These are phyloP conservation scores for Melipona beecheii DNA, from an alignment of 2,888 invertebrate species.

Conservation along the genomic window DNA sequence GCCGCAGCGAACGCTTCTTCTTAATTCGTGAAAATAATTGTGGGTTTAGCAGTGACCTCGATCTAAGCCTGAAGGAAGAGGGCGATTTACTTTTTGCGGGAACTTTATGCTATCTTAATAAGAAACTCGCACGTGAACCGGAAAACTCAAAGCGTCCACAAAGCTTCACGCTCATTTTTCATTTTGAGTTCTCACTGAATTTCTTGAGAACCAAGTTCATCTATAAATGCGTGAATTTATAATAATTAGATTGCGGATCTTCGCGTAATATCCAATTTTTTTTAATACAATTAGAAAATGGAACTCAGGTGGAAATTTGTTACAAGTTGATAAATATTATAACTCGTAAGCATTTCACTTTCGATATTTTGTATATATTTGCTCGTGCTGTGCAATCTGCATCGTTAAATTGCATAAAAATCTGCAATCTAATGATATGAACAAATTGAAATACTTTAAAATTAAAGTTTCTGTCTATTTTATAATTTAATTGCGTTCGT, in stretches of 20 bases:
- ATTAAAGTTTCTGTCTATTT: not conserved
- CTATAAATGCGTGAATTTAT: too few relatives aligned
- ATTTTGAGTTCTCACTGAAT: not conserved
- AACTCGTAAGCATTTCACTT: too few relatives aligned
- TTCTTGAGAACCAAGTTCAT: not conserved
- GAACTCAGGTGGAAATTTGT: too few relatives aligned
- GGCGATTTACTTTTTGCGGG: constrained; percentile 66
- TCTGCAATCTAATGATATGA: too few relatives aligned
- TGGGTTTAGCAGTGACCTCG: constrained; percentile 53
- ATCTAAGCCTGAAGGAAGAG: constrained; percentile 67
- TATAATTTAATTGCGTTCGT: not conserved
- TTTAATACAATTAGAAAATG: too few relatives aligned
- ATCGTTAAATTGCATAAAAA: too few relatives aligned
- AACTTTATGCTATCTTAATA: constrained; percentile 27
- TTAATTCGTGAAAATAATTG: constrained; percentile 69
- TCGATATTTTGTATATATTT: too few relatives aligned
- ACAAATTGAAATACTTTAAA: not conserved
- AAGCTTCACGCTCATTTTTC: not conserved
- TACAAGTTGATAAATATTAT: too few relatives aligned
- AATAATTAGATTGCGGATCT: too few relatives aligned
- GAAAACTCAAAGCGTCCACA: not conserved
- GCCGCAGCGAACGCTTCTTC: constrained; percentile 1
- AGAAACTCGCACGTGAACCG: constrained; percentile 17
- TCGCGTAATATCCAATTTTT: too few relatives aligned
- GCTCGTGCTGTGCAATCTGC: too few relatives aligned